Conservation (phyloP, 2,797 vertebrate species). For the Tarsius wallacei region DNA sequence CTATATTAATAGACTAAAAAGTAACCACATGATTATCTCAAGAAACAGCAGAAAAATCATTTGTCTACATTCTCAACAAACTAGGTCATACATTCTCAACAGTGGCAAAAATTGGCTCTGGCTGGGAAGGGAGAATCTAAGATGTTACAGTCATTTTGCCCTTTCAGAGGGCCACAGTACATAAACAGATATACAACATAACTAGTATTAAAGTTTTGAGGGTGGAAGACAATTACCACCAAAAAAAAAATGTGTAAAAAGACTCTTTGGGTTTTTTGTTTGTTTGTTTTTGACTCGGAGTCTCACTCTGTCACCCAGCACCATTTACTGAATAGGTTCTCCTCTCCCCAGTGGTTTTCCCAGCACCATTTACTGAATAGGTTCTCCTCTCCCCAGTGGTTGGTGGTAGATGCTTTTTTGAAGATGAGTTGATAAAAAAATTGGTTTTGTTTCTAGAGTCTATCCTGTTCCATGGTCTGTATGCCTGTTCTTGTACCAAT, state of each 20-base stretch:
- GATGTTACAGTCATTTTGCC: neutral
- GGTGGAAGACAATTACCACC: neutral
- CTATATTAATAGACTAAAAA: neutral
- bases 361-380: too few relatives aligned
- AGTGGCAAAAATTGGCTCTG: neutral
- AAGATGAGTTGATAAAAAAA: too few relatives aligned
- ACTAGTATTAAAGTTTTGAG: neutral
- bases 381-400: too few relatives aligned
- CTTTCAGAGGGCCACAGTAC: neutral
- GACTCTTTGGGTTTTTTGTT: neutral
- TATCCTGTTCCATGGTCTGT: too few relatives aligned
- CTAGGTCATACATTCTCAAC: neutral
- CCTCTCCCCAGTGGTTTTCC: too few relatives aligned
- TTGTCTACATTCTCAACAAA: neutral
- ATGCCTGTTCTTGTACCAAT: too few relatives aligned
- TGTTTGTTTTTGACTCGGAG: neutral
- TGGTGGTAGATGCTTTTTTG: too few relatives aligned
- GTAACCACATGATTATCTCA: neutral
- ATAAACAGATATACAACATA: neutral
- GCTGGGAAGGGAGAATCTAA: neutral
- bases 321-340: too few relatives aligned
- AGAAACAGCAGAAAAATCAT: neutral
- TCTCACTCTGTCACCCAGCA: neutral
- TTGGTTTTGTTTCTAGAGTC: too few relatives aligned
- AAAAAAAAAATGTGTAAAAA: neutral